These are phyloP conservation scores for Drosophila sulfurigaster DNA, from an alignment of 1,140 invertebrate species.

Conservation along the genomic window DNA sequence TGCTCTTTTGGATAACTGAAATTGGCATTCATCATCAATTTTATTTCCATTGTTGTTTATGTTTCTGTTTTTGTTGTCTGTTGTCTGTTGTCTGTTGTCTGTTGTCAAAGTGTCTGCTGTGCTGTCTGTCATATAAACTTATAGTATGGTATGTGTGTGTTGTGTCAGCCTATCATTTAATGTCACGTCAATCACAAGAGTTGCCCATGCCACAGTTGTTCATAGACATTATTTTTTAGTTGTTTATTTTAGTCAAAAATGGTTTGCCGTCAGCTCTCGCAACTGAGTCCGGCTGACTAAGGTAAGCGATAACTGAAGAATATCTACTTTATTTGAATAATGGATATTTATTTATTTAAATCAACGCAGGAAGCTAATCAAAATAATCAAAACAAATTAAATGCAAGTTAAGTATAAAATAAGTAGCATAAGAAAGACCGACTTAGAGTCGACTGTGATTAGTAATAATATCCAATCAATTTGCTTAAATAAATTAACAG, in stretches of 20 bases:
- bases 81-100: constrained; percentile 33
- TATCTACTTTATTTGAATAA: constrained; percentile 18
- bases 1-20: constrained; percentile 14
- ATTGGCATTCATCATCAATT: constrained; percentile 49
- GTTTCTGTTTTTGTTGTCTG: constrained; percentile 10
- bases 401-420: too few relatives aligned
- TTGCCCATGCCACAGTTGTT: constrained; percentile 55
- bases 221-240: constrained; percentile 47
- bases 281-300: not conserved
- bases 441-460: too few relatives aligned
- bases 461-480: too few relatives aligned
- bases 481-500: too few relatives aligned
- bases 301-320: constrained; percentile 9
- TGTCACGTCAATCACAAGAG: constrained; percentile 72
- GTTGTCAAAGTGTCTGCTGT: constrained; percentile 43
- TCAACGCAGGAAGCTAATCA: too few relatives aligned
- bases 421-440: too few relatives aligned
- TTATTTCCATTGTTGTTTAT: constrained; percentile 18
- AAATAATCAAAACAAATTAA: too few relatives aligned
- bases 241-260: constrained; percentile 39
- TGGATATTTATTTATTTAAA: too few relatives aligned
- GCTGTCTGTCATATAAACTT: constrained; percentile 51
- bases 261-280: not conserved
- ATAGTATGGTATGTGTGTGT: constrained; percentile 13
- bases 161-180: constrained; percentile 67